A percentile compares a stretch with the other conserved stretches of the same genome.
These are phyloP conservation scores for Heteractis magnifica DNA, from an alignment of 92 coral and sea anemone genomes.

Conservation along the genomic window DNA sequence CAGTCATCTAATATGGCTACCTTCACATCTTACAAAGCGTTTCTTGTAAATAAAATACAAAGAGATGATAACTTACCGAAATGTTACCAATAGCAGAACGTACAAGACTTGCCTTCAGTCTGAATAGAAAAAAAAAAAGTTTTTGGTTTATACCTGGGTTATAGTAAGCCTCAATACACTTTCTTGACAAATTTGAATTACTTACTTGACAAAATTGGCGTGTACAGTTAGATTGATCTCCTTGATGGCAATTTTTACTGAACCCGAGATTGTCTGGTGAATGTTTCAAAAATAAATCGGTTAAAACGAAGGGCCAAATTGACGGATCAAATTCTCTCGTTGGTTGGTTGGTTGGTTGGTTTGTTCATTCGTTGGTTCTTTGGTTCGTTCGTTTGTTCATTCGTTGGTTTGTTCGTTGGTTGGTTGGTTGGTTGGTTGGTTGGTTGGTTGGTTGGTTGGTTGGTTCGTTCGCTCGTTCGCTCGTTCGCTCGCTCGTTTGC, in stretches of 20 bases:
- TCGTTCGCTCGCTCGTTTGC: too few species aligned
- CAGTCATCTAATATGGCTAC: neutral
- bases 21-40: neutral
- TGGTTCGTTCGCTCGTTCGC: too few species aligned
- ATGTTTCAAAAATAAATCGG: neutral
- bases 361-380: too few species aligned
- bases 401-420: too few species aligned
- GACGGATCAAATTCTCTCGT: too few species aligned
- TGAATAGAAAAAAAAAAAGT: neutral
- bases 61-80: slow-evolving; percentile 42
- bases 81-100: slow-evolving; percentile 84
- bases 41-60: neutral
- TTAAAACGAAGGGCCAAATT: neutral
- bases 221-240: slow-evolving; percentile 61
- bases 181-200: neutral
- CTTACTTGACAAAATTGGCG: slow-evolving; percentile 65
- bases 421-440: too few species aligned
- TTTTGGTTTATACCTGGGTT: neutral
- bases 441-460: too few species aligned
- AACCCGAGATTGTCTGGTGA: slow-evolving; percentile 61
- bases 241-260: slow-evolving; percentile 67
- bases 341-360: too few species aligned
- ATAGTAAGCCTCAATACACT: neutral
- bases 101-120: slow-evolving; percentile 46
- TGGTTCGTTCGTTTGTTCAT: too few species aligned